Conservation (phyloP, 2,113 vertebrate genomes). For the Polypterus bichir region DNA sequence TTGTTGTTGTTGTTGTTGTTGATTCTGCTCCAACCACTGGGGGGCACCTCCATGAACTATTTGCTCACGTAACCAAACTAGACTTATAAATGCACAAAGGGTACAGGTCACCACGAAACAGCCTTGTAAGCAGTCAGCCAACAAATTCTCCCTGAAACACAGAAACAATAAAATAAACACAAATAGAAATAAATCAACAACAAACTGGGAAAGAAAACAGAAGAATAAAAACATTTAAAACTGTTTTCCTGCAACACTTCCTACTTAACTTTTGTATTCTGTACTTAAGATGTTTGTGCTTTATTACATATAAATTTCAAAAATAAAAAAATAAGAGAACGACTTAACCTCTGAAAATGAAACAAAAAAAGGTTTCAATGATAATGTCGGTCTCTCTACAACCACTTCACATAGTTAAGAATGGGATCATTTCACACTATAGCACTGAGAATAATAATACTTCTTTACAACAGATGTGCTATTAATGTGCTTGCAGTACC, state of each 20-base stretch:
- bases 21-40: conserved; percentile 85
- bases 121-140: conserved; percentile 90
- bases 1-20: conserved; percentile 17
- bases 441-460: too few species aligned
- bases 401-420: too few species aligned
- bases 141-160: conserved; percentile 74
- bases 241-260: rapidly evolving
- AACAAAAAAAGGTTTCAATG: too few species aligned
- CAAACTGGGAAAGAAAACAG: not conserved
- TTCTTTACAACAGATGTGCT: too few species aligned
- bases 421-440: too few species aligned
- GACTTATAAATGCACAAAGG: conserved; percentile 92
- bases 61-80: conserved; percentile 93
- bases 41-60: conserved; percentile 89
- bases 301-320: too few species aligned
- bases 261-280: not conserved
- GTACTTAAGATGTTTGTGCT: too few species aligned
- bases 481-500: too few species aligned
- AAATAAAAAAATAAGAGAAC: too few species aligned
- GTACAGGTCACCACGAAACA: conserved; percentile 95
- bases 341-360: too few species aligned
- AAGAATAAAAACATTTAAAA: not conserved
- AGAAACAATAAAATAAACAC: not conserved
- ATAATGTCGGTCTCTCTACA: too few species aligned
- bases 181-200: too few species aligned